These are phyloP conservation scores for Turritopsis dohrnii DNA, from an alignment of 30 jellyfish, hydroid and myxozoan genomes.

Conservation along the genomic window DNA sequence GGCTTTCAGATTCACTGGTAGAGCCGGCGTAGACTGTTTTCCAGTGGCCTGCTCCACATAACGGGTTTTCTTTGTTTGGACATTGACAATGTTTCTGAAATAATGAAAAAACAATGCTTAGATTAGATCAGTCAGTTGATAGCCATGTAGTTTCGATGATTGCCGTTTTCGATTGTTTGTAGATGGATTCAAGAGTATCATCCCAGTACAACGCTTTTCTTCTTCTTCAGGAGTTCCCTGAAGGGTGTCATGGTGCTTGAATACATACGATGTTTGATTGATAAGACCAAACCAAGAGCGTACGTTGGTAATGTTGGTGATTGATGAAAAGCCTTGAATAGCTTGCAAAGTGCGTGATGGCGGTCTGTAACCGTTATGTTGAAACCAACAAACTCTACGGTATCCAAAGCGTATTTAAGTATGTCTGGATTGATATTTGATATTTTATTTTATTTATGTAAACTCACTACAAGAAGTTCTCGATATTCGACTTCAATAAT, in stretches of 20 bases:
- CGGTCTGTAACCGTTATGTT: conserved; percentile 1
- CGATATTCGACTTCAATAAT: no score
- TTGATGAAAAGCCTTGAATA: conserved; percentile 13
- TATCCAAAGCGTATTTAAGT: no score
- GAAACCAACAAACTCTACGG: no score
- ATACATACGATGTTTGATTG: conserved; percentile 14
- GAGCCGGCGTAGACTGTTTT: conserved; percentile 6
- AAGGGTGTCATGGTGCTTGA: conserved; percentile 26
- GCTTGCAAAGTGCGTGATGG: not conserved
- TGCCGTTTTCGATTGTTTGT: no score
- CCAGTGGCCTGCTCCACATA: conserved; percentile 32
- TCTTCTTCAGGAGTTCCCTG: conserved; percentile 2
- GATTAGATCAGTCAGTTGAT: conserved; percentile 11
- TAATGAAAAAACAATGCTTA: conserved; percentile 29
- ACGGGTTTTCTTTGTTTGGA: not conserved
- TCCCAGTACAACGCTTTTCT: conserved; percentile 19
- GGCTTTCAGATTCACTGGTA: conserved; percentile 29
- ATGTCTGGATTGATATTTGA: no score
- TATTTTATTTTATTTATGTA: no score
- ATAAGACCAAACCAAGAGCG: conserved; percentile 27
- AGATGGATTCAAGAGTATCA: not conserved
- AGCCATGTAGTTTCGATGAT: not conserved
- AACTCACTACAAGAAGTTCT: no score
- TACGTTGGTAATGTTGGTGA: not conserved
- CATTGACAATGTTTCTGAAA: conserved; percentile 31